These are phyloP conservation scores for Brassicogethes aeneus DNA, from an alignment of 2,888 invertebrate genomes.

Conservation along the genomic window DNA sequence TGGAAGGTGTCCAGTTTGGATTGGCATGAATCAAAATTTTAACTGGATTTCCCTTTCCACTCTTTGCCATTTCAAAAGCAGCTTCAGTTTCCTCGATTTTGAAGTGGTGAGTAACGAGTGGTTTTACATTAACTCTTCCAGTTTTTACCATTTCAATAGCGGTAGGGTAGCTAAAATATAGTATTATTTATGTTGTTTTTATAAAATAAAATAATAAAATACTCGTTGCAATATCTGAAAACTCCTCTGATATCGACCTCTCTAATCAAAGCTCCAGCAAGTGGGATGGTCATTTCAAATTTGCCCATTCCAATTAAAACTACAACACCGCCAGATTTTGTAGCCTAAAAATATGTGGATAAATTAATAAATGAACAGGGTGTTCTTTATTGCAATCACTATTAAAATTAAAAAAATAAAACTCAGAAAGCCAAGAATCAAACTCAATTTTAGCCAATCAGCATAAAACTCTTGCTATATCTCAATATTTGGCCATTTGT, in stretches of 20 bases:
- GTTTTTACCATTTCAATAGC: slow-evolving; percentile 70
- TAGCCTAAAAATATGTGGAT: slow-evolving; percentile 64
- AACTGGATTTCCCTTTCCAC: slow-evolving; percentile 63
- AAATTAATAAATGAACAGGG: too few species aligned
- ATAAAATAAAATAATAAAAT: slow-evolving; percentile 16
- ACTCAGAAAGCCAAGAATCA: too few species aligned
- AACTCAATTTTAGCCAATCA: too few species aligned
- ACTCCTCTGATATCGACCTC: slow-evolving; percentile 91
- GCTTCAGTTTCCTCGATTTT: slow-evolving; percentile 63
- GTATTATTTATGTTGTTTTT: background rate
- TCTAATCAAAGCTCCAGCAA: slow-evolving; percentile 68
- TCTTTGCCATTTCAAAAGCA: slow-evolving; percentile 76
- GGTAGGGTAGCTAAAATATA: slow-evolving; percentile 58
- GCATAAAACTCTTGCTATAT: too few species aligned
- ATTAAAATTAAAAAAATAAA: background rate
- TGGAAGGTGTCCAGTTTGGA: slow-evolving; percentile 28
- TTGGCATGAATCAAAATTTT: slow-evolving; percentile 81
- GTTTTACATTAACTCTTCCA: slow-evolving; percentile 70
- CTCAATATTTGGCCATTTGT: too few species aligned
- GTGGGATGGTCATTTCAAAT: slow-evolving; percentile 67
- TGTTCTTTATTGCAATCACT: too few species aligned
- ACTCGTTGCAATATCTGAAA: slow-evolving; percentile 91
- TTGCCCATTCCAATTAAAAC: slow-evolving; percentile 86
- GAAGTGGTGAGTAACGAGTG: slow-evolving; percentile 77
- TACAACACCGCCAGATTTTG: slow-evolving; percentile 75